These are phyloP conservation scores for Salmo trutta DNA, from an alignment of 2,797 vertebrate species.

Conservation along the genomic window DNA sequence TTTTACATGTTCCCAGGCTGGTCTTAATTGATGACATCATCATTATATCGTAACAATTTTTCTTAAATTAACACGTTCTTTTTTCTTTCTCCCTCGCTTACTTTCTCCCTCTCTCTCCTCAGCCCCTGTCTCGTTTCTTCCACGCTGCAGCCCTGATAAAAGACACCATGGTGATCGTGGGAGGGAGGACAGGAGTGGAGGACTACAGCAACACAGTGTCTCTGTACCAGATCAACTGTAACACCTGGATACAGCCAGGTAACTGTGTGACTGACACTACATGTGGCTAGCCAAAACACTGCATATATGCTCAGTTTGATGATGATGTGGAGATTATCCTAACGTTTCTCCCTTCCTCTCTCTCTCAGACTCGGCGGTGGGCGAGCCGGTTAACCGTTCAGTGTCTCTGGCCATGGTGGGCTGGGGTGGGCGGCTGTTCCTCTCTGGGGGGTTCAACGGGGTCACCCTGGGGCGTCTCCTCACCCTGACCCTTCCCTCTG, in stretches of 20 bases:
- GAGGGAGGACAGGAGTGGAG: slow-evolving; percentile 83
- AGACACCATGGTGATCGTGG: slow-evolving; percentile 91
- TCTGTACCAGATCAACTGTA: slow-evolving; percentile 92
- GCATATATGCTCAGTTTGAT: not conserved
- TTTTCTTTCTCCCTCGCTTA: not conserved
- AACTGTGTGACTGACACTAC: not conserved
- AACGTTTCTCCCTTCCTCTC: not conserved
- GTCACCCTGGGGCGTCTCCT: slow-evolving; percentile 85
- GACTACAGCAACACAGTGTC: slow-evolving; percentile 87
- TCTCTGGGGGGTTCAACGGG: slow-evolving; percentile 88
- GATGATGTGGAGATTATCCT: not conserved
- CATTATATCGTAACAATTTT: slow-evolving; percentile 61
- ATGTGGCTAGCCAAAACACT: slow-evolving; percentile 26
- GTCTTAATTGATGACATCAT: no score
- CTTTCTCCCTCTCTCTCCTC: not conserved
- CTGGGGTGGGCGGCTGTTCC: slow-evolving; percentile 77
- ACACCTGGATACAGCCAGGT: slow-evolving; percentile 89
- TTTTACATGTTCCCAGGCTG: no score
- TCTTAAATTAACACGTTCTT: no score
- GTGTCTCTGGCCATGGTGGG: slow-evolving; percentile 84
- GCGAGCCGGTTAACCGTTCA: slow-evolving; percentile 82
- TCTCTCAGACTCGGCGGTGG: slow-evolving; percentile 74
- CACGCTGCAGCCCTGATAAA: slow-evolving; percentile 85
- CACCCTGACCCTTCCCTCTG: slow-evolving; percentile 81
- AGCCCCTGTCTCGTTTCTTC: slow-evolving; percentile 89